phyloP scores from a whole-genome alignment of 2,113 vertebrate species.

The Sceloporus tristichus region DNA sequence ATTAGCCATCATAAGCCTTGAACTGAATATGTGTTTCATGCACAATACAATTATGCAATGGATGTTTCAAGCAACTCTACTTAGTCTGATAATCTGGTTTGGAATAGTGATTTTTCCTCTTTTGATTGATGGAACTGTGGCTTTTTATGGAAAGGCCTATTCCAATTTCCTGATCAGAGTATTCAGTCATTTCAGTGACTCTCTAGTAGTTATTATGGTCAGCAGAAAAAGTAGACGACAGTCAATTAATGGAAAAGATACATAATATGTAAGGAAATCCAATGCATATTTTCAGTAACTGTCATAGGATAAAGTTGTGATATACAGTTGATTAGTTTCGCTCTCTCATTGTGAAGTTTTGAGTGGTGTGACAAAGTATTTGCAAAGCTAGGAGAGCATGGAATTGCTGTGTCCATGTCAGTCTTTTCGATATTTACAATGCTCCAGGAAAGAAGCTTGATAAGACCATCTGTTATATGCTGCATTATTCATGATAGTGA shows the following conservation, averaged over 20 bases:
- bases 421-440: constrained; percentile 3
- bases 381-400: background rate
- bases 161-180: constrained; percentile 20
- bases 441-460: constrained; percentile 3
- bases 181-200: constrained; percentile 18
- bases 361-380: background rate
- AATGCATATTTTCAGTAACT: constrained; percentile 40
- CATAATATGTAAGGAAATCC: constrained; percentile 24
- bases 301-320: constrained; percentile 39
- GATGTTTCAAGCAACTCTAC: background rate
- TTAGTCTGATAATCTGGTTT: background rate
- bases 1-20: background rate
- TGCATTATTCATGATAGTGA: background rate
- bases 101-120: background rate
- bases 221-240: constrained; percentile 38
- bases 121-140: constrained; percentile 23
- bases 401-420: background rate
- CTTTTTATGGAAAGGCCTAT: constrained; percentile 41
- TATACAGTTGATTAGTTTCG: constrained; percentile 9
- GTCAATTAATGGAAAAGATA: constrained; percentile 46
- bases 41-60: background rate
- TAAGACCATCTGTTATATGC: background rate
- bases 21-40: background rate
- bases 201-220: background rate
- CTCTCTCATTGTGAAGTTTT: background rate